phyloP scores from a whole-genome alignment of 2,888 invertebrate species.

The Tuta absoluta region DNA sequence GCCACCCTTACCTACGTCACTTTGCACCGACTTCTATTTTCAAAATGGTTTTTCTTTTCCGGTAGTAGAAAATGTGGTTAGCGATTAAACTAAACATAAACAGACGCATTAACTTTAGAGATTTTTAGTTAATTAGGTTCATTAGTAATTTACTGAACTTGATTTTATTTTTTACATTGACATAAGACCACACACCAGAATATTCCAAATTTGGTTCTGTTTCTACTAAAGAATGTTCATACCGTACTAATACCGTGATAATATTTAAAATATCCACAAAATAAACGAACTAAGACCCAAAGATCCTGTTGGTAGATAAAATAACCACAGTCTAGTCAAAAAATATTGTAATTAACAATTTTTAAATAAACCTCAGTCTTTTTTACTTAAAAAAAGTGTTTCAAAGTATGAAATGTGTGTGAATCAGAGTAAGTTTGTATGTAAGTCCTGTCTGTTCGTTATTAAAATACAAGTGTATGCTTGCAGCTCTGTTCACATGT shows the following conservation, averaged over 20 bases:
- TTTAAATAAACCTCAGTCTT: not conserved
- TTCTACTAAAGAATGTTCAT: too few relatives aligned
- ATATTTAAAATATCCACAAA: too few relatives aligned
- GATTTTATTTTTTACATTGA: too few relatives aligned
- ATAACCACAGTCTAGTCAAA: not conserved
- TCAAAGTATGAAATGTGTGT: not conserved
- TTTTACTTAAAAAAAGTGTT: not conserved
- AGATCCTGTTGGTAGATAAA: not conserved
- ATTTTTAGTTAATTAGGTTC: too few relatives aligned
- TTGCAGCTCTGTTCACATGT: not conserved
- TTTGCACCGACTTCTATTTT: conserved; percentile 11
- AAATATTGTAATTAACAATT: not conserved
- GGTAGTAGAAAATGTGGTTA: not conserved
- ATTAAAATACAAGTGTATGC: not conserved
- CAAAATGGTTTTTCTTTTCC: conserved; percentile 5
- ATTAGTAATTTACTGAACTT: too few relatives aligned
- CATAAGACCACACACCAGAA: too few relatives aligned
- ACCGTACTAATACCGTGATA: too few relatives aligned
- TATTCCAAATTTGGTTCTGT: too few relatives aligned
- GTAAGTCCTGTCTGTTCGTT: not conserved
- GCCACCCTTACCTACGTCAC: conserved; percentile 12
- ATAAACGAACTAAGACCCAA: too few relatives aligned
- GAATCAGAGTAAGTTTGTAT: not conserved
- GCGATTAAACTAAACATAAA: not conserved
- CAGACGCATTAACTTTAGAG: not conserved